Evolutionary conservation across 2,797 vertebrate genomes (phyloP).

Genomic region (Propithecus deckenii): DNA sequence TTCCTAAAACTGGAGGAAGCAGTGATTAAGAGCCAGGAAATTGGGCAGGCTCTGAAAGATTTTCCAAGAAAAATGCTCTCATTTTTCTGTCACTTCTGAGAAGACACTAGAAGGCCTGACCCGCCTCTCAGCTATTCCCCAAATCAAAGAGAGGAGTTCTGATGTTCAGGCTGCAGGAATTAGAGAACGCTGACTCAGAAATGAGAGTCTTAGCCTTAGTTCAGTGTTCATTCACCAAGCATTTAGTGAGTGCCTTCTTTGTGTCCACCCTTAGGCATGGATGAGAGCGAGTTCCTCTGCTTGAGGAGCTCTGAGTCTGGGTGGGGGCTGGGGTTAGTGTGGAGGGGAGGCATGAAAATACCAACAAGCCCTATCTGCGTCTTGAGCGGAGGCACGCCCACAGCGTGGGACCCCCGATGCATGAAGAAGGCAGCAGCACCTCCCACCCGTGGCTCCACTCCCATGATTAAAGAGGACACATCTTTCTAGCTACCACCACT

Average conservation of each 20-base stretch:
- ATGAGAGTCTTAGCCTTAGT: not conserved
- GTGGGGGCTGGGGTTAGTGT: rapidly evolving
- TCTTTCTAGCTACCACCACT: not conserved
- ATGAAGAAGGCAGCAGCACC: not conserved
- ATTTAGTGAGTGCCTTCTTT: not conserved
- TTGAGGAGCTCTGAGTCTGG: not conserved
- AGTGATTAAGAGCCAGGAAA: not conserved
- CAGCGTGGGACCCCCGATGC: not conserved
- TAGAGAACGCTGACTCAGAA: not conserved
- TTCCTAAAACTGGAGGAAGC: not conserved
- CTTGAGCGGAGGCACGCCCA: not conserved
- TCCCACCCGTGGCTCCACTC: not conserved
- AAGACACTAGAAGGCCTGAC: not conserved
- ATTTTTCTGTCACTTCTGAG: not conserved
- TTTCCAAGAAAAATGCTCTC: not conserved
- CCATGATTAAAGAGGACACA: not conserved
- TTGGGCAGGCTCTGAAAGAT: not conserved
- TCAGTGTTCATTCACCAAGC: not conserved
- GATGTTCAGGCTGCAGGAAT: not conserved
- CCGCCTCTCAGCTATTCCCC: not conserved
- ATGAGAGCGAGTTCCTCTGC: not conserved
- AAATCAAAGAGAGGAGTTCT: not conserved
- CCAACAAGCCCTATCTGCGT: not conserved
- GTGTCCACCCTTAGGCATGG: not conserved
- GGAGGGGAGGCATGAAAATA: not conserved